phyloP scores from a whole-genome alignment of 2,888 invertebrate species.

The Spatulosminthurus flaviceps region DNA sequence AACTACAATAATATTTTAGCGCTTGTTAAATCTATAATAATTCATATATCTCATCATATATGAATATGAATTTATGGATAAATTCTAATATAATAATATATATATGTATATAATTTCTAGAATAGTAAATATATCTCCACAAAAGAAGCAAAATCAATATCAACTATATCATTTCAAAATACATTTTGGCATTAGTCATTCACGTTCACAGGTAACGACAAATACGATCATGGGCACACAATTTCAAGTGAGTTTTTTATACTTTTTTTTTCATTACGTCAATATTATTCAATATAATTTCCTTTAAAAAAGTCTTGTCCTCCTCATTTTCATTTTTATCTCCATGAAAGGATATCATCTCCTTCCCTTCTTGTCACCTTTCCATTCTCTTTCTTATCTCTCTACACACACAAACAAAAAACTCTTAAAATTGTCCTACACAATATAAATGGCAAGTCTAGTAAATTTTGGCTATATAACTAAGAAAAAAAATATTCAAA shows the following conservation, averaged over 20 bases:
- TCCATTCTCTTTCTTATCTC: not conserved
- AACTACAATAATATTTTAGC: no score
- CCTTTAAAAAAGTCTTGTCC: constrained; percentile 5
- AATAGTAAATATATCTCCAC: not conserved
- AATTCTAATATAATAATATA: not conserved
- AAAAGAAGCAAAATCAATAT: not conserved
- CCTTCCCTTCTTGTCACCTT: not conserved
- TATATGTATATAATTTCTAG: not conserved
- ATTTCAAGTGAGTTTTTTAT: not conserved
- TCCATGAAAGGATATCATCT: no score
- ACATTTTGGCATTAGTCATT: constrained; percentile 14
- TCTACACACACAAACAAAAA: not conserved
- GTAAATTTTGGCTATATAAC: no score
- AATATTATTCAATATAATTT: not conserved
- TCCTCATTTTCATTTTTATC: not conserved
- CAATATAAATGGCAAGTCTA: not conserved
- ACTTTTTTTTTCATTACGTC: not conserved
- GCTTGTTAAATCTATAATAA: no score
- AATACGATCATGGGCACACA: constrained; percentile 13
- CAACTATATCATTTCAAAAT: constrained; percentile 8
- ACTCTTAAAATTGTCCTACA: not conserved
- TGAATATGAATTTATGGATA: no score
- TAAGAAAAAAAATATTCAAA: no score
- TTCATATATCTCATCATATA: no score
- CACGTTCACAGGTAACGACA: constrained; percentile 18